Evolutionary conservation across 2,888 invertebrate species (phyloP).

Genomic region (Portevinia maculata): DNA sequence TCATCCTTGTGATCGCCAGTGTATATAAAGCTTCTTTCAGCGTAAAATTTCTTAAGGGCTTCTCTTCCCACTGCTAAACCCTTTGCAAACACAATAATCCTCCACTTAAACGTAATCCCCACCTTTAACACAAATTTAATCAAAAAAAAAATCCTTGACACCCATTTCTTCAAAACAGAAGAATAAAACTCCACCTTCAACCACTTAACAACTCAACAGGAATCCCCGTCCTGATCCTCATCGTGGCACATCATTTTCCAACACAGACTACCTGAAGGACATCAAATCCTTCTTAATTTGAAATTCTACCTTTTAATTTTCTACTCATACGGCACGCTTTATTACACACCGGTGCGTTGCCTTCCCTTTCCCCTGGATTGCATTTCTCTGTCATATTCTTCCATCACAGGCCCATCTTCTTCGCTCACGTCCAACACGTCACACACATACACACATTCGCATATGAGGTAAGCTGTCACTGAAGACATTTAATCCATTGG

Average conservation of each 20-base stretch:
- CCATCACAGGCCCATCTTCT: not conserved
- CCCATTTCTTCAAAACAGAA: too few relatives aligned
- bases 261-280: constrained; percentile 31
- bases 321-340: constrained; percentile 55
- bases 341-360: constrained; percentile 71
- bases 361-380: constrained; percentile 54
- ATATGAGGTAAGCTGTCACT: constrained; percentile 51
- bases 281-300: constrained; percentile 66
- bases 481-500: constrained; percentile 69
- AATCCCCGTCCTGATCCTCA: constrained; percentile 24
- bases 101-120: too few relatives aligned
- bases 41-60: too few relatives aligned
- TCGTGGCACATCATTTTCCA: constrained; percentile 44
- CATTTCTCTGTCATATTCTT: constrained; percentile 39
- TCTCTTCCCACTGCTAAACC: too few relatives aligned
- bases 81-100: too few relatives aligned
- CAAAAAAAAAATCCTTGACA: too few relatives aligned
- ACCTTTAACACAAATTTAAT: too few relatives aligned
- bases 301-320: constrained; percentile 70
- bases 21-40: too few relatives aligned
- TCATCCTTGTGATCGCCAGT: too few relatives aligned
- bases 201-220: constrained; percentile 32
- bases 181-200: constrained; percentile 2
- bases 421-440: not conserved
- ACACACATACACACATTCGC: not conserved